A percentile compares a stretch with the other conserved stretches of the same genome.
These are phyloP conservation scores for Drosophila mojavensis DNA, from an alignment of 1,140 invertebrate genomes.

Conservation along the genomic window DNA sequence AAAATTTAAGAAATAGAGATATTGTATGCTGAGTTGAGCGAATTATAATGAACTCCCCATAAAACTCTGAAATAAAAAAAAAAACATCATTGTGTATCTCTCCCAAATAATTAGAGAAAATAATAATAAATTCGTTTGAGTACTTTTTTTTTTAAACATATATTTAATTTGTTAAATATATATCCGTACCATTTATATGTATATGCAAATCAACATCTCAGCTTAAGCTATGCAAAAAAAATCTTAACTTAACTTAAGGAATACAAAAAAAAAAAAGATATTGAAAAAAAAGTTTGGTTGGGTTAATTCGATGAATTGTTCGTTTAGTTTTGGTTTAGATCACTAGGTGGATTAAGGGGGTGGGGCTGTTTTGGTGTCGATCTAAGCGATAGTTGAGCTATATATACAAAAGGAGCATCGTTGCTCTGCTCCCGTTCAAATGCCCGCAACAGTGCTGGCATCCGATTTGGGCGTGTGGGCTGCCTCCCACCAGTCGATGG, in stretches of 20 bases:
- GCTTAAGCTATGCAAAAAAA: slow-evolving; percentile 60
- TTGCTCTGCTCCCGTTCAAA: not conserved
- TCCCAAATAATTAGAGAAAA: not conserved
- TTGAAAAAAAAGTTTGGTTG: slow-evolving; percentile 1
- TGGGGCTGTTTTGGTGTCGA: not conserved
- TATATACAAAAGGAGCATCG: slow-evolving; percentile 20
- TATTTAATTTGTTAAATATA: slow-evolving; percentile 10
- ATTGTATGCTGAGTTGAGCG: too few species aligned
- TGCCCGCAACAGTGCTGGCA: slow-evolving; percentile 43
- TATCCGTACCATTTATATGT: slow-evolving; percentile 12
- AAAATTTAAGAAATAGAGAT: too few species aligned
- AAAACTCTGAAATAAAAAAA: too few species aligned
- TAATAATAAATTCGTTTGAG: not conserved
- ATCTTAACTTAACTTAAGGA: slow-evolving; percentile 13
- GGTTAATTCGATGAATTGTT: not conserved
- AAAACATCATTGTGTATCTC: not conserved
- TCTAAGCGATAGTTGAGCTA: slow-evolving; percentile 27
- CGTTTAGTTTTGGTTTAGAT: slow-evolving; percentile 50
- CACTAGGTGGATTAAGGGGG: slow-evolving; percentile 48
- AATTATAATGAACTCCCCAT: too few species aligned
- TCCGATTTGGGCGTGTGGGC: slow-evolving; percentile 80
- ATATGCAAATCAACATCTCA: slow-evolving; percentile 48
- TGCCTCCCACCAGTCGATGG: slow-evolving; percentile 85
- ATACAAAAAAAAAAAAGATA: slow-evolving; percentile 24
- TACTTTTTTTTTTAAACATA: not conserved